Evolutionary conservation across 2,888 invertebrate species (phyloP).

Genomic region (Scaptomyza parva): DNA sequence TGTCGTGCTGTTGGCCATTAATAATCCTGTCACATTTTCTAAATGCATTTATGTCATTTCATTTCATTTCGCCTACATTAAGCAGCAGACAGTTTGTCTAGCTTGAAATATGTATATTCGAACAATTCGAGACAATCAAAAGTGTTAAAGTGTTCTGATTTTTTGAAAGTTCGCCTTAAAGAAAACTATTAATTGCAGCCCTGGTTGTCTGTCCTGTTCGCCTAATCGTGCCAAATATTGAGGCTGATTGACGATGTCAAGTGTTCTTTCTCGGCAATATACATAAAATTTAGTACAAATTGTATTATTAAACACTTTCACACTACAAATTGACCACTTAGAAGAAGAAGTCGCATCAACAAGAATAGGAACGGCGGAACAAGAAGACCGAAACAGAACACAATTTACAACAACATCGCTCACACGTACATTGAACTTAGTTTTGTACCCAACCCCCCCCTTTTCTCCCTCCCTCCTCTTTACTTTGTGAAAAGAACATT

Average conservation of each 20-base stretch:
- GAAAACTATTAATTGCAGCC: not conserved
- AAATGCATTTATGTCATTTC: conserved; percentile 54
- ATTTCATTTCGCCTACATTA: not conserved
- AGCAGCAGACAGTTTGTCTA: conserved; percentile 53
- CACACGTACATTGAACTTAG: conserved; percentile 76
- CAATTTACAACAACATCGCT: conserved; percentile 37
- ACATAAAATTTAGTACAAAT: not conserved
- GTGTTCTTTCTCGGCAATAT: conserved; percentile 51
- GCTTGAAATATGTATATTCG: not conserved
- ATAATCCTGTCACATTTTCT: conserved; percentile 59
- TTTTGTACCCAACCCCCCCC: conserved; percentile 6
- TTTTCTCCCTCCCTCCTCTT: not conserved
- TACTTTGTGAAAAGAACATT: conserved; percentile 25
- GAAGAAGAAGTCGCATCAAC: conserved; percentile 36
- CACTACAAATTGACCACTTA: conserved; percentile 70
- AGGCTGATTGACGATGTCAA: conserved; percentile 81
- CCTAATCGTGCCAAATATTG: conserved; percentile 38
- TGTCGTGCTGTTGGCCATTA: conserved; percentile 43
- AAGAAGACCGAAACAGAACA: conserved; percentile 9
- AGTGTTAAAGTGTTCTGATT: not conserved
- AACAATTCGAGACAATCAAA: too few species aligned
- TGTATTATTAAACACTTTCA: conserved; percentile 66
- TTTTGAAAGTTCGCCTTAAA: not conserved
- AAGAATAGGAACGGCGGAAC: too few species aligned
- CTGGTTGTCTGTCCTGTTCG: conserved; percentile 14